Evolutionary conservation across 2,797 vertebrate species (phyloP).

Genomic region (Enteromius radiatus): DNA sequence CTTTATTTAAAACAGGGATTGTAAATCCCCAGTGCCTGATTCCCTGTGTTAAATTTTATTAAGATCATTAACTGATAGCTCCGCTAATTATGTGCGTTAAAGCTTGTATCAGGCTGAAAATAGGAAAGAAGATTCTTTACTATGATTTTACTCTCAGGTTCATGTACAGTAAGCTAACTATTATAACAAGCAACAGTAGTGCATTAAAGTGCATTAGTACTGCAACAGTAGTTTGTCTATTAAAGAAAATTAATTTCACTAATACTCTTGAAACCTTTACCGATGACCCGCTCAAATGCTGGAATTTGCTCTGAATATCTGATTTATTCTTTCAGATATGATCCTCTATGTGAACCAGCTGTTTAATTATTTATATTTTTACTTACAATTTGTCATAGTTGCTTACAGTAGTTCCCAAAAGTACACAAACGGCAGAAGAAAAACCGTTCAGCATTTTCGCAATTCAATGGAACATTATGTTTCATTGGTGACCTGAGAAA

Average conservation of each 20-base stretch:
- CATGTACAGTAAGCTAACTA: background rate
- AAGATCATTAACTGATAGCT: slow-evolving; percentile 30
- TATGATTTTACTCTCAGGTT: background rate
- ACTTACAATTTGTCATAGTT: background rate
- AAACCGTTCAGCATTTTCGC: background rate
- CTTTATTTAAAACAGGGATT: slow-evolving; percentile 20
- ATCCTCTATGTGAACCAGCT: too few species aligned
- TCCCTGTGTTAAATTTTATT: slow-evolving; percentile 32
- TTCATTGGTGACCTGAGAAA: background rate
- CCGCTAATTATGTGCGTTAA: slow-evolving; percentile 11
- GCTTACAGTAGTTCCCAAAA: background rate
- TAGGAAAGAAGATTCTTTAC: background rate
- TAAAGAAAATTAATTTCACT: background rate
- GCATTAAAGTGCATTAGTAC: too few species aligned
- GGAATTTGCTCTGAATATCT: background rate
- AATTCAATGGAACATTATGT: background rate
- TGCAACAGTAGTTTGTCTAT: background rate
- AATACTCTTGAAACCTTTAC: background rate
- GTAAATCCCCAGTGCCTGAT: slow-evolving; percentile 20
- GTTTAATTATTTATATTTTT: background rate
- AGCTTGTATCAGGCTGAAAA: slow-evolving; percentile 2
- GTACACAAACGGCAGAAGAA: background rate
- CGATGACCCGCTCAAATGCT: background rate
- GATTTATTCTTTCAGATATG: too few species aligned
- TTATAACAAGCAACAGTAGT: background rate